Conservation (phyloP, 2,888 invertebrate genomes). For the Platerodrilus igneus region DNA sequence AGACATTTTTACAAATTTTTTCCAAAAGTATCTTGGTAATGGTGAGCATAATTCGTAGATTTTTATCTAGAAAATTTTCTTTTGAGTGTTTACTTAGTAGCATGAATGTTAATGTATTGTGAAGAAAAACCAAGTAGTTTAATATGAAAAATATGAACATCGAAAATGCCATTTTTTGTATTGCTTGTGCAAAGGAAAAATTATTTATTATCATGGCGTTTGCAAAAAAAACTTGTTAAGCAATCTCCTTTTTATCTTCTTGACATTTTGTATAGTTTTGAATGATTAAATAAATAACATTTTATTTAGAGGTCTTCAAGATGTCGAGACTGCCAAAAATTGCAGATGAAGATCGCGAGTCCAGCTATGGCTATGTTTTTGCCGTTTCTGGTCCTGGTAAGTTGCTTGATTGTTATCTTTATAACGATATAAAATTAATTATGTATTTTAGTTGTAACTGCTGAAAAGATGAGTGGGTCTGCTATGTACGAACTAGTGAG, state of each 20-base stretch:
- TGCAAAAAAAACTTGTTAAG: too few species aligned
- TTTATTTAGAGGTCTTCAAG: constrained; percentile 45
- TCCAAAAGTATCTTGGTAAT: too few species aligned
- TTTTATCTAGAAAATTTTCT: too few species aligned
- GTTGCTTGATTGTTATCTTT: constrained; percentile 25
- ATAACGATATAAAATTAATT: not conserved
- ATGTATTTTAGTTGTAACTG: constrained; percentile 83
- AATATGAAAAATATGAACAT: too few species aligned
- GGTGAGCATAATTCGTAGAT: too few species aligned
- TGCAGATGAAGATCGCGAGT: constrained; percentile 80
- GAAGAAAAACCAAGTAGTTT: too few species aligned
- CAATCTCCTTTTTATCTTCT: not conserved
- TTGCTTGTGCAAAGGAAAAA: too few species aligned
- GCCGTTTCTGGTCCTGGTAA: constrained; percentile 98
- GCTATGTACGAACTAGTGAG: constrained; percentile 99
- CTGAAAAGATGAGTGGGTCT: constrained; percentile 98
- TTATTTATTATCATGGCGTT: too few species aligned
- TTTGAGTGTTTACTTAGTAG: too few species aligned
- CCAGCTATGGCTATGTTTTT: constrained; percentile 88
- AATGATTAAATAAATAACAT: not conserved
- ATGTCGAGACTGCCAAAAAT: constrained; percentile 71
- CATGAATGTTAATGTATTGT: too few species aligned
- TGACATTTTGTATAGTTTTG: not conserved
- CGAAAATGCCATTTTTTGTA: too few species aligned
- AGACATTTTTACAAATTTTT: too few species aligned